These are phyloP conservation scores for Myotis findleyi DNA, from an alignment of 2,797 vertebrate genomes.

Conservation along the genomic window DNA sequence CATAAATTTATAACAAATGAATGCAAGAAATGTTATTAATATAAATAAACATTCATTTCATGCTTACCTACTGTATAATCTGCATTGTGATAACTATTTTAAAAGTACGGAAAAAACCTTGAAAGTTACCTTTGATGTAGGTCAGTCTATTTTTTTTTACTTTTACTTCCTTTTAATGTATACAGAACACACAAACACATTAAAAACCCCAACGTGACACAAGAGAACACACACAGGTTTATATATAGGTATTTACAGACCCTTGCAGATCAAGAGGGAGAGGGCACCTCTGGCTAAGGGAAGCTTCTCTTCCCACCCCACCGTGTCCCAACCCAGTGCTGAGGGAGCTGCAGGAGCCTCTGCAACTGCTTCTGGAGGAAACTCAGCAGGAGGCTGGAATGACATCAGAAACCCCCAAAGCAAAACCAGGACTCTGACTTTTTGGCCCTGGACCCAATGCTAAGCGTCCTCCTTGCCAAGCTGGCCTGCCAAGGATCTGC, in stretches of 20 bases:
- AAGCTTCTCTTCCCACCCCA: not conserved
- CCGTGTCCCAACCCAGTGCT: not conserved
- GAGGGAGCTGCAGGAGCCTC: not conserved
- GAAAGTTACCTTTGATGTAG: not conserved
- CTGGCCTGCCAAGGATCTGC: not conserved
- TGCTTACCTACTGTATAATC: not conserved
- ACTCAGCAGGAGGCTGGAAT: conserved; percentile 10
- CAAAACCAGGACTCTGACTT: not conserved
- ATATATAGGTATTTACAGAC: conserved; percentile 80
- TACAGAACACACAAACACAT: conserved; percentile 77
- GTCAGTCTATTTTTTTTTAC: not conserved
- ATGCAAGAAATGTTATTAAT: conserved; percentile 24
- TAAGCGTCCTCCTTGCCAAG: not conserved
- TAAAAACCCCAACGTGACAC: conserved; percentile 64
- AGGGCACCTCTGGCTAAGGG: not conserved
- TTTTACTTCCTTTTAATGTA: conserved; percentile 81
- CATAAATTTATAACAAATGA: not conserved
- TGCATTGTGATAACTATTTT: not conserved
- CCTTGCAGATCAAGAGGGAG: conserved; percentile 47
- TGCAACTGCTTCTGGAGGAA: not conserved
- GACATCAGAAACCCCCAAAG: not conserved
- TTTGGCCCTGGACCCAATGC: not conserved
- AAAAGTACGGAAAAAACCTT: not conserved
- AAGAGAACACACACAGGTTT: conserved; percentile 49
- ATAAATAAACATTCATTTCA: conserved; percentile 11